Percentiles rank a stretch among this genome's conserved stretches.
Evolutionary conservation across 1,140 invertebrate species (phyloP).

Genomic region (Lasioglossum baleicum): DNA sequence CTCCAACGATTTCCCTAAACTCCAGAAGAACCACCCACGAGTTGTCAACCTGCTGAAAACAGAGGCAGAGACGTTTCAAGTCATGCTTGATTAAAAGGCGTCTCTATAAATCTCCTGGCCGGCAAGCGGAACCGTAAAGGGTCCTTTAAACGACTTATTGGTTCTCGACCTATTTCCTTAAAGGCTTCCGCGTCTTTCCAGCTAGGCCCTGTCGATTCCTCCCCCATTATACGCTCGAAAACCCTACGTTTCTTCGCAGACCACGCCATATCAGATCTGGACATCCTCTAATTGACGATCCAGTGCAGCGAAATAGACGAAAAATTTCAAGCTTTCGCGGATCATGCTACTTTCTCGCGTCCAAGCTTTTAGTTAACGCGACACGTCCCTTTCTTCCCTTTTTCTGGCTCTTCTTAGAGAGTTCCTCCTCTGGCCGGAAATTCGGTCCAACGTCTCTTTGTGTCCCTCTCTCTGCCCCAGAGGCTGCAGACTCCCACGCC

Average conservation of each 20-base stretch:
- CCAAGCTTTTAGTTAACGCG: too few species aligned
- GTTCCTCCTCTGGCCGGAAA: constrained; percentile 18
- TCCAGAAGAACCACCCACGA: too few species aligned
- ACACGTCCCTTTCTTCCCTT: neutral
- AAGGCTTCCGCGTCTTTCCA: constrained; percentile 27
- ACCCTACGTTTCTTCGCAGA: neutral
- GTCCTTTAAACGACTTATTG: constrained; percentile 46
- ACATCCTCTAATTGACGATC: too few species aligned
- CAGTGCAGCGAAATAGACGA: too few species aligned
- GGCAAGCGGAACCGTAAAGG: constrained; percentile 14
- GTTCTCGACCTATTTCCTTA: constrained; percentile 47
- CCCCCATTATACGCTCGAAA: constrained; percentile 19
- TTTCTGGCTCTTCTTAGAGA: too few species aligned
- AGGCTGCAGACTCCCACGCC: constrained; percentile 60
- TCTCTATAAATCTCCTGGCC: constrained; percentile 19
- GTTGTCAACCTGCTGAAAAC: too few species aligned
- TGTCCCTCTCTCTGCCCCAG: constrained; percentile 44
- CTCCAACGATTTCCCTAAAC: too few species aligned
- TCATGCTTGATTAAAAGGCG: constrained; percentile 30
- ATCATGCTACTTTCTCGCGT: too few species aligned
- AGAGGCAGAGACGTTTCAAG: too few species aligned
- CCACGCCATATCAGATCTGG: too few species aligned
- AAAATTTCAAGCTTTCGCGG: too few species aligned
- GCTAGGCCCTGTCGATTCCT: constrained; percentile 14
- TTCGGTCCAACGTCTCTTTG: constrained; percentile 63